These are phyloP conservation scores for Syngnathoides biaculeatus DNA, from an alignment of 2,113 vertebrate genomes.

Conservation along the genomic window DNA sequence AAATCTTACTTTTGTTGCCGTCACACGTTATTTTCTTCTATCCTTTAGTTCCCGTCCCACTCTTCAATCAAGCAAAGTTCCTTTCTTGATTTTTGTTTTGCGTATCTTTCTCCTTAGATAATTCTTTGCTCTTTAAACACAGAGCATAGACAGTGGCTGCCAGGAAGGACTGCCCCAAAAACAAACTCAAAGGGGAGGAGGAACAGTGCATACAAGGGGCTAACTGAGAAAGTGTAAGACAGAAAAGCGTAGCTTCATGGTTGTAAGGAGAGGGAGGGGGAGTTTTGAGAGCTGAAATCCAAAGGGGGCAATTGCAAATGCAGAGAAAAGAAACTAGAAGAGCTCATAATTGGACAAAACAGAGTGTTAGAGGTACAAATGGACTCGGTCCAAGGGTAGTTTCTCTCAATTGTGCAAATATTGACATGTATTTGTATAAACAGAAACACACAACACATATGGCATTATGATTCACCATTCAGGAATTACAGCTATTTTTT, in stretches of 20 bases:
- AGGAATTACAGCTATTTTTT: too few relatives aligned
- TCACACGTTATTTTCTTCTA: not conserved
- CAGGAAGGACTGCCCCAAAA: not conserved
- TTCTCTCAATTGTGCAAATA: too few relatives aligned
- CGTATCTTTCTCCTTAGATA: not conserved
- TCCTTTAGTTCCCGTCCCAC: not conserved
- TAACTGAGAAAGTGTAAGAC: not conserved
- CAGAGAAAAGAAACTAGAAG: not conserved
- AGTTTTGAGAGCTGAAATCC: not conserved
- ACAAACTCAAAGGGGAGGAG: conserved; percentile 3
- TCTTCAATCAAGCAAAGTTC: not conserved
- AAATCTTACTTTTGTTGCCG: conserved; percentile 5
- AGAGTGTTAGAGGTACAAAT: too few relatives aligned
- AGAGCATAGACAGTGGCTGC: not conserved
- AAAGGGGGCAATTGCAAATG: not conserved
- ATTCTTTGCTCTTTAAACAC: not conserved
- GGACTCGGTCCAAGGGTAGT: too few relatives aligned
- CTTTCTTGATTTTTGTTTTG: not conserved
- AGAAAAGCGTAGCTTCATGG: not conserved
- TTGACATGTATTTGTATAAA: too few relatives aligned
- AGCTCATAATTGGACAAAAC: not conserved
- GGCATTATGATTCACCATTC: too few relatives aligned
- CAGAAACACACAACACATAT: too few relatives aligned
- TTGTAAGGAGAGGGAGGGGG: not conserved
- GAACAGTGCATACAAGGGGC: not conserved